Conservation (phyloP, 2,888 invertebrate species). For the Charanyca ferruginea region DNA sequence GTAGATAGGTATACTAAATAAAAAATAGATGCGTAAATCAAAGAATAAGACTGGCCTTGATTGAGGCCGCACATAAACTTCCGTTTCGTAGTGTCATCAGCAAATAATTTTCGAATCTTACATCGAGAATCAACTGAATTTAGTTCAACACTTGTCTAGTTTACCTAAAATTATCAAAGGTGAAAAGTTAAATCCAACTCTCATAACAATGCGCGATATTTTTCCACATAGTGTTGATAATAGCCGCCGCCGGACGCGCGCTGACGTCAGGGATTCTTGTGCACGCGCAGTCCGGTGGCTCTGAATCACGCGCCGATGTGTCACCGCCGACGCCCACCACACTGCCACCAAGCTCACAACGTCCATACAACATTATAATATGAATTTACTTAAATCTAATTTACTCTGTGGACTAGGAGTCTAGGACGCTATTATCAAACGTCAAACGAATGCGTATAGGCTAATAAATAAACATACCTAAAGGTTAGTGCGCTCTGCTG, state of each 20-base stretch:
- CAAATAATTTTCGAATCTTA: not conserved
- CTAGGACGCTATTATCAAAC: conserved; percentile 33
- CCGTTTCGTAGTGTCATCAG: too few species aligned
- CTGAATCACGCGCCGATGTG: conserved; percentile 88
- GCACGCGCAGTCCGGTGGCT: conserved; percentile 76
- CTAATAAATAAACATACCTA: conserved; percentile 77
- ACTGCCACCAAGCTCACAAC: conserved; percentile 40
- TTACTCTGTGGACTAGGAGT: conserved; percentile 27
- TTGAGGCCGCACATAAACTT: too few species aligned
- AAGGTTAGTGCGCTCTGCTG: conserved; percentile 2
- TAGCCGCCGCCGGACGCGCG: conserved; percentile 84
- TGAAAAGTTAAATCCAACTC: not conserved
- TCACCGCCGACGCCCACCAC: conserved; percentile 74
- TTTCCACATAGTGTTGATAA: conserved; percentile 61
- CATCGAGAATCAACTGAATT: not conserved
- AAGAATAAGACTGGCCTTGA: too few species aligned
- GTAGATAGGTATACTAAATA: too few species aligned
- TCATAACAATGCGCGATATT: conserved; percentile 13
- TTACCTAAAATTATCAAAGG: not conserved
- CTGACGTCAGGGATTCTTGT: conserved; percentile 87
- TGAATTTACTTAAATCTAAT: conserved; percentile 39
- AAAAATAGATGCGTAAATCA: too few species aligned
- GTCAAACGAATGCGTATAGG: conserved; percentile 54
- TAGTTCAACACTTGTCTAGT: not conserved
- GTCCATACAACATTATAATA: conserved; percentile 32